Percentiles rank a stretch among this genome's conserved stretches.
phyloP scores from a whole-genome alignment of 1,140 invertebrate species.

The Polypedilum vanderplanki region DNA sequence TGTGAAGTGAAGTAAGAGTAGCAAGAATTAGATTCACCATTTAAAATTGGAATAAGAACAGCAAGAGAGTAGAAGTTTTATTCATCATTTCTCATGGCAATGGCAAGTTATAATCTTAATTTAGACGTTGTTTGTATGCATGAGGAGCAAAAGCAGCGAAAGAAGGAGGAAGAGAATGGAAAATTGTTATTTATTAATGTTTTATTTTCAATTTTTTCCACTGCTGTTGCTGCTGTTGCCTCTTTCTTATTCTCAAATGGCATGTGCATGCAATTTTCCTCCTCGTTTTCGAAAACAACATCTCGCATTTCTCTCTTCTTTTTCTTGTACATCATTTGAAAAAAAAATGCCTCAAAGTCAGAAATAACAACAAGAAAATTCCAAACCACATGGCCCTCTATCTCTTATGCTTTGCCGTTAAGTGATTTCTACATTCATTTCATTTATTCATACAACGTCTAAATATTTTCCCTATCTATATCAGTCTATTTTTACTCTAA shows the following conservation, averaged over 20 bases:
- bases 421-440: neutral
- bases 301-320: neutral
- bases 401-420: neutral
- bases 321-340: neutral
- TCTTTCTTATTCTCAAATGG: slow-evolving; percentile 9
- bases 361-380: slow-evolving; percentile 5
- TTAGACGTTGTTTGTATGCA: slow-evolving; percentile 26
- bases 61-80: neutral
- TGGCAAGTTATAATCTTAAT: slow-evolving; percentile 26
- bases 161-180: neutral
- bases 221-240: slow-evolving; percentile 1
- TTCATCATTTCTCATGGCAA: neutral
- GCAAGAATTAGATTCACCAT: neutral
- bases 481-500: neutral
- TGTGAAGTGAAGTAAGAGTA: neutral
- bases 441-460: slow-evolving; percentile 13
- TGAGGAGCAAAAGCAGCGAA: neutral
- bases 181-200: slow-evolving; percentile 27
- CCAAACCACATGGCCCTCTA: neutral
- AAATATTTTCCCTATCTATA: neutral
- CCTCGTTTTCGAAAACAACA: neutral
- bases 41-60: slow-evolving; percentile 9
- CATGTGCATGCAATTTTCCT: slow-evolving; percentile 11
- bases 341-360: neutral
- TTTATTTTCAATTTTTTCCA: neutral